phyloP scores from a whole-genome alignment of 35 echinoderm and acorn worm genomes.

The Ptychodera flava region DNA sequence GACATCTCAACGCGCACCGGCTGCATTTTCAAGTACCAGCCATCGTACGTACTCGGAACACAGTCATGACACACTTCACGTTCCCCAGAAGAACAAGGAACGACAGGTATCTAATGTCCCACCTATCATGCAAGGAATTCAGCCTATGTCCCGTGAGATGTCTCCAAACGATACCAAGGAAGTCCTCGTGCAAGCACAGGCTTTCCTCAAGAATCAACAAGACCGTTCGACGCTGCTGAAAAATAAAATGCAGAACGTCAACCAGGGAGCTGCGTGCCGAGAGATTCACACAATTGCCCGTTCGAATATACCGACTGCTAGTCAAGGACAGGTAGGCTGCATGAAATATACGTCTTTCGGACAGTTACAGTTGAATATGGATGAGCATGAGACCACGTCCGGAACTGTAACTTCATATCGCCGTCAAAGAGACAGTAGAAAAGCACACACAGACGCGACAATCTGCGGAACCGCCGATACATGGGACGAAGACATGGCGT shows the following conservation, averaged over 20 bases:
- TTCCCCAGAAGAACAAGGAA: background rate
- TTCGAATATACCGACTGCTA: no score
- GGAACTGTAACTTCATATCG: no score
- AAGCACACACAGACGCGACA: background rate
- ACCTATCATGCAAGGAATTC: background rate
- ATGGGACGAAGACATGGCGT: conserved; percentile 77
- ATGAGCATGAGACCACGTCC: background rate
- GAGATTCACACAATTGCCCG: background rate
- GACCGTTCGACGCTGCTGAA: background rate
- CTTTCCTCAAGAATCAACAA: background rate
- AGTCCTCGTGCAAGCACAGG: background rate
- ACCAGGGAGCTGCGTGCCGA: background rate
- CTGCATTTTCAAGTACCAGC: no score
- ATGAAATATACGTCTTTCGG: no score
- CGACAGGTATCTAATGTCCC: background rate
- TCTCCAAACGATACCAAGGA: background rate
- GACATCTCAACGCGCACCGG: no score
- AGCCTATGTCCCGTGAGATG: background rate
- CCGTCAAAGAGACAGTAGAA: no score
- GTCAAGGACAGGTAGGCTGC: no score
- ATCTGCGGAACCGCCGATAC: background rate
- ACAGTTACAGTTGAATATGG: no score
- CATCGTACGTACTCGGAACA: background rate
- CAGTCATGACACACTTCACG: background rate
- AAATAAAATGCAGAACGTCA: background rate